Evolutionary conservation across 2,888 invertebrate genomes (phyloP), one percentile per base, ranked within the genome.

Genomic region (Pecten maximus): DNA sequence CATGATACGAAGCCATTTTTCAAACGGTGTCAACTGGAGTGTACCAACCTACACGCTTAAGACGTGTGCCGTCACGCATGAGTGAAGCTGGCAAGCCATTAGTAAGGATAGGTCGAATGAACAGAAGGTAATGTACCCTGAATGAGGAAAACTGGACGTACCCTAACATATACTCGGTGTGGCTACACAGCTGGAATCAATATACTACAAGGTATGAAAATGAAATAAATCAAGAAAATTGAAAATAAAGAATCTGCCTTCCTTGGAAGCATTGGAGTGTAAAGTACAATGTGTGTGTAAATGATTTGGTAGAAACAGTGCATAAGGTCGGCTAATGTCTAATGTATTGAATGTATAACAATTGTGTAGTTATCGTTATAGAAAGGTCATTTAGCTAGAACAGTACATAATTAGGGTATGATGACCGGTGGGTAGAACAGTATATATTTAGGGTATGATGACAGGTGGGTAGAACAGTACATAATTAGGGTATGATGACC

Each of bases 21-120:
- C 74, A 74, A 74, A 74, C 74, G 35, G 74, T 74, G 74, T 74
- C 74, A 74, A 74, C 74, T 74, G 74, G 35, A 74, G 74, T 74
- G 74, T 74, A 74, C 74, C 74, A 74, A 74, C 74, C 74, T 74
- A 74, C 74, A 74, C 74, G 74, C 74, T 74, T 74, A 74, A 74
- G 74, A 35, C 28, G 74, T 74, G 74, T 74, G 74, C 35, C 74
- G 74, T 28, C 35, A 74, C 74, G 74, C 74, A 35, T 74, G 74
- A 74, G 28, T 74, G 74, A 74, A 28, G 35, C 74, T 10, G 35
- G 28, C 28, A 74, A 74, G 54, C 35, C 74, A 74, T 74, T 74
- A 74, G 74, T 35, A 74, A 3, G 74, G 74, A 28, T 74, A 74
- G 74, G 74, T 28, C 74, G 74, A 74, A 74, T 74, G 74, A 74